A percentile compares a stretch with the other conserved stretches of the same genome.
phyloP scores from a whole-genome alignment of 2,888 invertebrate genomes.

The Craniophora ligustri region DNA sequence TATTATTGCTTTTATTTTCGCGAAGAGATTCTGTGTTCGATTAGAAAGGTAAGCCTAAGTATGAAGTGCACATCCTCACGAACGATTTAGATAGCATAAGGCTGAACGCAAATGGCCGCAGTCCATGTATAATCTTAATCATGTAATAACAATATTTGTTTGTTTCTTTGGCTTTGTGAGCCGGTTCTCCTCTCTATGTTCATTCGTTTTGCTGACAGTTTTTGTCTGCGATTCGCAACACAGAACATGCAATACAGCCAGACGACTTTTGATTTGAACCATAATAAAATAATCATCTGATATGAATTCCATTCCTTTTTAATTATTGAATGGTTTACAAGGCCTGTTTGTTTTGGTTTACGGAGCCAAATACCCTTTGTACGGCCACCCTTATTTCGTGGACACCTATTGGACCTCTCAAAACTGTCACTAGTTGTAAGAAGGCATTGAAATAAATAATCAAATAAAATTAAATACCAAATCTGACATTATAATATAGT shows the following conservation, averaged over 20 bases:
- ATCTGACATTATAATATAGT: no score
- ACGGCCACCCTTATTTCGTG: no score
- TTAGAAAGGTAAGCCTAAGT: constrained; percentile 13
- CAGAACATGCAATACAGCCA: not conserved
- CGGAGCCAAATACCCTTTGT: no score
- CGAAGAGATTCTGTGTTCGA: constrained; percentile 11
- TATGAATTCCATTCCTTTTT: no score
- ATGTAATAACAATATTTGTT: constrained; percentile 39
- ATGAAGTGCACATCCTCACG: constrained; percentile 17
- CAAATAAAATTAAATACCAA: no score
- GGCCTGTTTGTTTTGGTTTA: no score
- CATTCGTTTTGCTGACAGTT: constrained; percentile 15
- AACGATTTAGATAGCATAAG: constrained; percentile 44
- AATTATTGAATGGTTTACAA: no score
- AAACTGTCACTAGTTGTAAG: no score
- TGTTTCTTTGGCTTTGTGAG: constrained; percentile 28
- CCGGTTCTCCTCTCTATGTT: constrained; percentile 26
- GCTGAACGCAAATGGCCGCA: constrained; percentile 27
- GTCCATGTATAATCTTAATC: constrained; percentile 46
- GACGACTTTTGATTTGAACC: constrained; percentile 1
- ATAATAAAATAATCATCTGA: not conserved
- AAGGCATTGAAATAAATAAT: no score
- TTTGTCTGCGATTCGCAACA: not conserved
- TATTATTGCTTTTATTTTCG: constrained; percentile 17
- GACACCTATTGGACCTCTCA: no score